Percentiles rank a stretch among this genome's conserved stretches.
Conservation (phyloP, 2,797 vertebrate genomes). For the Malacoctenus gilli region DNA sequence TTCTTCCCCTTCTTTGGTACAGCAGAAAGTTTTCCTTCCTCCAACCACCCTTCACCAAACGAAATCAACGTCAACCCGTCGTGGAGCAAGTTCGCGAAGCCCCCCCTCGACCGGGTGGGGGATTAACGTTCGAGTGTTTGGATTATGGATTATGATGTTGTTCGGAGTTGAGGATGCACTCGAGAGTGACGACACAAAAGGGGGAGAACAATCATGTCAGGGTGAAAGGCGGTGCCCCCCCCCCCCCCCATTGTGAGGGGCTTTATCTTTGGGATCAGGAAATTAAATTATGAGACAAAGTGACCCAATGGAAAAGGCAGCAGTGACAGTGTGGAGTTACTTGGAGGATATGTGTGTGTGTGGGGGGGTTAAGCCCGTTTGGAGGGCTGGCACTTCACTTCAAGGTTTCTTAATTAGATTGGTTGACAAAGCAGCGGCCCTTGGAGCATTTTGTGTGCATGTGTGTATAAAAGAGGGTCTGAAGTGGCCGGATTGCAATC, state of each 20-base stretch:
- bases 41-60: constrained; percentile 26
- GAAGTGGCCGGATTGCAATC: constrained; percentile 33
- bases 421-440: constrained; percentile 37
- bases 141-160: constrained; percentile 65
- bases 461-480: constrained; percentile 18
- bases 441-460: constrained; percentile 2
- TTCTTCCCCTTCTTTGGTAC: constrained; percentile 12
- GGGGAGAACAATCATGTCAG: constrained; percentile 52
- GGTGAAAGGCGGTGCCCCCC: constrained; percentile 38
- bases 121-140: constrained; percentile 50
- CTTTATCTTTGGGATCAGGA: constrained; percentile 57
- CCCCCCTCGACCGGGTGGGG: constrained; percentile 17
- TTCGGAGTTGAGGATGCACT: constrained; percentile 45
- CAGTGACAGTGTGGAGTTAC: constrained; percentile 40
- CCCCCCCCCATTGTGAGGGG: constrained; percentile 52
- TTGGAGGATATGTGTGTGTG: too few relatives aligned
- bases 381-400: constrained; percentile 61
- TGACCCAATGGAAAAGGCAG: constrained; percentile 49
- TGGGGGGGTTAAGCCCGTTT: constrained; percentile 59
- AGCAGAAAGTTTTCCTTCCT: constrained; percentile 21
- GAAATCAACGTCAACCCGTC: constrained; percentile 18
- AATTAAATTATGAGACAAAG: constrained; percentile 65
- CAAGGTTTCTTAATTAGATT: constrained; percentile 67
- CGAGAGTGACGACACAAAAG: constrained; percentile 56
- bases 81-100: constrained; percentile 36